Percentiles rank a stretch among this genome's conserved stretches.
These are phyloP conservation scores for Porites australiensis DNA, from an alignment of 64 coral and sea anemone genomes.

Conservation along the genomic window DNA sequence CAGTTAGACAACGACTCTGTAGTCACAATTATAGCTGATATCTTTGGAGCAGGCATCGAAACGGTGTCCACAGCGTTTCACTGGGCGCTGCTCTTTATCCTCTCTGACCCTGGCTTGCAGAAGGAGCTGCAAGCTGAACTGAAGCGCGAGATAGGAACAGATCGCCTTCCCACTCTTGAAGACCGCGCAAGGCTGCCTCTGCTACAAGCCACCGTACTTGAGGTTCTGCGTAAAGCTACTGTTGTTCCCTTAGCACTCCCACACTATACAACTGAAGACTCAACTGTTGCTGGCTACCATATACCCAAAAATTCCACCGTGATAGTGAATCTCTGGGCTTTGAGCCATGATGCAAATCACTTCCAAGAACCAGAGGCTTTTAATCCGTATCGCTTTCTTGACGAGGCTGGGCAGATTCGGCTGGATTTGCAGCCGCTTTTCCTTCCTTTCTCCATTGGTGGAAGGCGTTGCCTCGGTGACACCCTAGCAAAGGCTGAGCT, in stretches of 20 bases:
- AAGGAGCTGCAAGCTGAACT: constrained; percentile 68
- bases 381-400: constrained; percentile 79
- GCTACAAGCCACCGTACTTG: constrained; percentile 74
- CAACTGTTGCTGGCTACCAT: constrained; percentile 66
- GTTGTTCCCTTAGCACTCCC: constrained; percentile 75
- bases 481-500: constrained; percentile 84
- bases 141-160: constrained; percentile 37
- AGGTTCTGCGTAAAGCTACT: constrained; percentile 56
- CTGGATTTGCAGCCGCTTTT: constrained; percentile 29
- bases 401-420: constrained; percentile 40
- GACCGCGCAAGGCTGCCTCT: constrained; percentile 77
- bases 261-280: constrained; percentile 77
- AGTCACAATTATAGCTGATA: constrained; percentile 52
- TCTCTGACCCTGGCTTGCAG: constrained; percentile 53
- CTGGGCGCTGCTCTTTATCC: constrained; percentile 78
- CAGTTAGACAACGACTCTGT: constrained; percentile 57
- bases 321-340: constrained; percentile 81
- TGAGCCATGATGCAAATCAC: constrained; percentile 70
- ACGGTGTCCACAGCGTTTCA: constrained; percentile 65
- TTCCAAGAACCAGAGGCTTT: constrained; percentile 76
- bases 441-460: constrained; percentile 77
- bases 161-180: constrained; percentile 45
- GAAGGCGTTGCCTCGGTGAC: constrained; percentile 64
- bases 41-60: constrained; percentile 83
- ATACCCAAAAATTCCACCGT: constrained; percentile 79